Conservation (phyloP, 2,797 vertebrate genomes). For the Leptodactylus fallax region DNA sequence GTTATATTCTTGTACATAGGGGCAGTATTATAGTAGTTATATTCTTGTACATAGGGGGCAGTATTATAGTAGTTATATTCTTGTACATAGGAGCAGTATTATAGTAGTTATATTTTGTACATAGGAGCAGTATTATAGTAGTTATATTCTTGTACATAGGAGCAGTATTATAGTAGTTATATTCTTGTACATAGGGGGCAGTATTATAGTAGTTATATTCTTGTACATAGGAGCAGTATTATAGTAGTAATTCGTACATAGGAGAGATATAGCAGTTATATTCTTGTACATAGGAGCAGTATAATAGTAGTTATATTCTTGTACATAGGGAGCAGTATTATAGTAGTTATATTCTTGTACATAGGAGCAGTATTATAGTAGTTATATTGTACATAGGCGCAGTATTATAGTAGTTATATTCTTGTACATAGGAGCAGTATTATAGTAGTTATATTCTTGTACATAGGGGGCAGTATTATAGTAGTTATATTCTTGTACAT, state of each 20-base stretch:
- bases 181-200: not conserved
- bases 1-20: not conserved
- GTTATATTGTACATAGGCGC: not conserved
- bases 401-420: constrained; percentile 16
- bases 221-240: no score
- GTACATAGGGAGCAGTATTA: not conserved
- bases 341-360: not conserved
- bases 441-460: constrained; percentile 1
- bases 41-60: not conserved
- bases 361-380: constrained; percentile 3
- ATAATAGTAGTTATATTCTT: constrained; percentile 1
- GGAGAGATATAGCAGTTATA: not conserved
- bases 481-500: not conserved
- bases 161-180: not conserved
- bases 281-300: not conserved
- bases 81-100: not conserved
- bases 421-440: not conserved
- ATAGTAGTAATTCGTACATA: not conserved
- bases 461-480: not conserved
- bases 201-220: no score
- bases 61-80: not conserved
- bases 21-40: not conserved
- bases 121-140: not conserved
- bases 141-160: not conserved
- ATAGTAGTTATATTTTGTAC: no score